A percentile compares a stretch with the other conserved stretches of the same genome.
phyloP scores from a whole-genome alignment of 2,888 invertebrate species.

The Auanema freiburgensis region DNA sequence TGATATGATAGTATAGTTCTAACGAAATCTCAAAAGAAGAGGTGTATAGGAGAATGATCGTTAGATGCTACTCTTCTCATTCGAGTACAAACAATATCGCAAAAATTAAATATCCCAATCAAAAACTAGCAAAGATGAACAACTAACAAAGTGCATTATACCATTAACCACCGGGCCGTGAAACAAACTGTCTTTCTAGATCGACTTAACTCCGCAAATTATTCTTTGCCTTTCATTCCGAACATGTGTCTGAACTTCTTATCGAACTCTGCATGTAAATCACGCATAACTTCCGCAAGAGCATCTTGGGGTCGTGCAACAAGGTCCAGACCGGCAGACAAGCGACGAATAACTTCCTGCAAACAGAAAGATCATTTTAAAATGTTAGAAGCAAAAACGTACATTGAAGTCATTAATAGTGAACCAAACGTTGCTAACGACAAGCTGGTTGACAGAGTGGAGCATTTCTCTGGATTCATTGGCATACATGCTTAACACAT shows the following conservation, averaged over 20 bases:
- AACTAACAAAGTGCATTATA: no score
- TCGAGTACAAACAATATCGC: no score
- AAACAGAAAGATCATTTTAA: constrained; percentile 4
- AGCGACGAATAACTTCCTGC: constrained; percentile 42
- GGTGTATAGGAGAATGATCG: no score
- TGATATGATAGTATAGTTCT: no score
- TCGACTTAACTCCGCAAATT: no score
- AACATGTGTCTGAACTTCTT: constrained; percentile 58
- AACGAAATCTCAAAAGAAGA: no score
- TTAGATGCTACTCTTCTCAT: no score
- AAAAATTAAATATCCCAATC: no score
- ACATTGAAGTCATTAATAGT: constrained; percentile 55
- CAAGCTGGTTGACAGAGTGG: constrained; percentile 43
- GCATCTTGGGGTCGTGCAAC: constrained; percentile 51
- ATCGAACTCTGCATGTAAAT: constrained; percentile 52
- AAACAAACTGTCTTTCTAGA: no score
- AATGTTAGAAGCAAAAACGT: constrained; percentile 14
- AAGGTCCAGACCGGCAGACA: constrained; percentile 43
- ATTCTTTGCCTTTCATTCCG: constrained; percentile 41
- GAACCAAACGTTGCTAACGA: constrained; percentile 51
- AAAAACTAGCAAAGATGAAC: no score
- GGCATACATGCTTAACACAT: constrained; percentile 58
- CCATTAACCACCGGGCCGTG: no score
- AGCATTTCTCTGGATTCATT: constrained; percentile 46
- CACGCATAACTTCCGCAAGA: constrained; percentile 42